Conservation (phyloP, 2,797 vertebrate species). For the Microctenopoma steveboyesi region DNA sequence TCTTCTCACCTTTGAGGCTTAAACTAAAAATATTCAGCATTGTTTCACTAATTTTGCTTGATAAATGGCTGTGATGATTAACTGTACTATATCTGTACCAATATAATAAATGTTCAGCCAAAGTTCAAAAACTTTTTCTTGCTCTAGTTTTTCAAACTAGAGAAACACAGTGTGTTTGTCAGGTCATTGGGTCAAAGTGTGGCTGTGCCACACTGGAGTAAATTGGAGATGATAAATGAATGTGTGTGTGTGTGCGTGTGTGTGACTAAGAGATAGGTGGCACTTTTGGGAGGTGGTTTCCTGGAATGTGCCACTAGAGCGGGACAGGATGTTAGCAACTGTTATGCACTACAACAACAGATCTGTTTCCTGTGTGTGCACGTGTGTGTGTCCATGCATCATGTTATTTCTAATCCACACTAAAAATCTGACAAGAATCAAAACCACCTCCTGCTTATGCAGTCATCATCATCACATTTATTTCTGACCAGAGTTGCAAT, state of each 20-base stretch:
- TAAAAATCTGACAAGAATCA: constrained; percentile 56
- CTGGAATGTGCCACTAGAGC: constrained; percentile 83
- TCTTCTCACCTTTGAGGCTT: too few relatives aligned
- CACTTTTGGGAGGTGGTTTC: constrained; percentile 78
- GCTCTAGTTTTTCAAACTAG: too few relatives aligned
- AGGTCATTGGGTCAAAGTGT: constrained; percentile 33
- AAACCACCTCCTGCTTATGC: constrained; percentile 15
- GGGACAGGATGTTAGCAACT: constrained; percentile 84
- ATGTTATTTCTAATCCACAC: constrained; percentile 49
- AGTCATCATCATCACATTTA: too few relatives aligned
- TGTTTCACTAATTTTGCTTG: too few relatives aligned
- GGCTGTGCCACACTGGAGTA: constrained; percentile 41
- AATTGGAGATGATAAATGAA: constrained; percentile 45
- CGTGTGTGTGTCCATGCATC: constrained; percentile 31
- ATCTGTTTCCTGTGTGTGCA: constrained; percentile 79
- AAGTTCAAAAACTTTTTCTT: too few relatives aligned
- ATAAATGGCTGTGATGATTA: too few relatives aligned
- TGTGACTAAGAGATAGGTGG: constrained; percentile 50
- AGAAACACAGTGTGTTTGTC: constrained; percentile 4
- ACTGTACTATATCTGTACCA: too few relatives aligned
- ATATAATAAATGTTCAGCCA: too few relatives aligned
- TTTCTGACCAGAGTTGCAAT: too few relatives aligned
- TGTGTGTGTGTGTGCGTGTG: constrained; percentile 5
- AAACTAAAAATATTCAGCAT: too few relatives aligned
- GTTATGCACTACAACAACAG: constrained; percentile 84